These are phyloP conservation scores for Parnassius mnemosyne DNA, from an alignment of 2,888 invertebrate genomes.

Conservation along the genomic window DNA sequence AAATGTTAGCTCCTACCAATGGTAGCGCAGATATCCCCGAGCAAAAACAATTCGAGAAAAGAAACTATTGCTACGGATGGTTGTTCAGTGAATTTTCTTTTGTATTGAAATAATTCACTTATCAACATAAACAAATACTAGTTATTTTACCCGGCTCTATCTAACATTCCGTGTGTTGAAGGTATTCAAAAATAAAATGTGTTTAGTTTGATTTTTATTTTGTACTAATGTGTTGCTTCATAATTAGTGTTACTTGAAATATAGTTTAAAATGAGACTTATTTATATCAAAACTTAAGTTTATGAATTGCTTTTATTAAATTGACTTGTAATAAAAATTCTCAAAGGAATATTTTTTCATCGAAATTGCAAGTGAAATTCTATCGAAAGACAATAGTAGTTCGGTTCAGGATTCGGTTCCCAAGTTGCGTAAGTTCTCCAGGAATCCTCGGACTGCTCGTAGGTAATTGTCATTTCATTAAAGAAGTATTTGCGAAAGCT, in stretches of 20 bases:
- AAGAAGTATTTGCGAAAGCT: conserved; percentile 65
- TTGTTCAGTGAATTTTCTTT: background rate
- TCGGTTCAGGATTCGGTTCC: conserved; percentile 37
- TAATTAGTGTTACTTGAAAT: too few relatives aligned
- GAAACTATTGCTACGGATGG: conserved; percentile 26
- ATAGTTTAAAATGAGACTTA: too few relatives aligned
- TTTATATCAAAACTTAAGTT: too few relatives aligned
- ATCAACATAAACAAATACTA: too few relatives aligned
- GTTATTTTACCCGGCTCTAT: too few relatives aligned
- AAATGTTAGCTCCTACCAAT: conserved; percentile 70
- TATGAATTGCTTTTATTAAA: too few relatives aligned
- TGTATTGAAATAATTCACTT: background rate
- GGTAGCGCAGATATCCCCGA: conserved; percentile 46
- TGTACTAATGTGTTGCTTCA: too few relatives aligned
- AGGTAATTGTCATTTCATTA: conserved; percentile 79
- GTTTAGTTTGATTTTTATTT: too few relatives aligned
- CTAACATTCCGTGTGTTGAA: too few relatives aligned
- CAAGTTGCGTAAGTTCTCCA: conserved; percentile 49
- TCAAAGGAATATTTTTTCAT: background rate
- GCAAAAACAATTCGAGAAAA: conserved; percentile 41
- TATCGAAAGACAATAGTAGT: conserved; percentile 5
- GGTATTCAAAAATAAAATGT: too few relatives aligned
- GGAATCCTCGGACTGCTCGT: conserved; percentile 55
- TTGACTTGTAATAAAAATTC: too few relatives aligned
- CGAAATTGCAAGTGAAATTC: background rate